Evolutionary conservation across 2,113 vertebrate species (phyloP).

Genomic region (Clarias magur): DNA sequence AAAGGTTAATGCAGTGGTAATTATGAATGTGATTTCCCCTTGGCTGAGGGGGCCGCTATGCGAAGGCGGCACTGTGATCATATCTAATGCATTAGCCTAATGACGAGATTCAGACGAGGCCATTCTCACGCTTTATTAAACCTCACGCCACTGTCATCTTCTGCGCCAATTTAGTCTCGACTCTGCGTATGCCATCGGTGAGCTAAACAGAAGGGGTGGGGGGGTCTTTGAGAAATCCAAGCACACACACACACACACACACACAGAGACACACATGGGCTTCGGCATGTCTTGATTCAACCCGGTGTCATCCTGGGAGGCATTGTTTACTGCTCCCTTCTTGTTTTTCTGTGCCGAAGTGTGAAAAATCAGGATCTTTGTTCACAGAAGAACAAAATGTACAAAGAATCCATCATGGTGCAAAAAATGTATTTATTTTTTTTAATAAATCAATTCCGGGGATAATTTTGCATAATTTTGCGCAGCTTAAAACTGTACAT

Average conservation of each 20-base stretch:
- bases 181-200: constrained; percentile 62
- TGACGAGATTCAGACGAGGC: constrained; percentile 70
- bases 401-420: background rate
- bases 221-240: background rate
- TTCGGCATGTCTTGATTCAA: background rate
- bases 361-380: constrained; percentile 56
- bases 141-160: constrained; percentile 60
- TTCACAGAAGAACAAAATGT: background rate
- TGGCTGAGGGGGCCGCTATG: constrained; percentile 62
- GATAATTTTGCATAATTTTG: no score
- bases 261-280: background rate
- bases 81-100: constrained; percentile 74
- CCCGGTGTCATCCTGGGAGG: constrained; percentile 36
- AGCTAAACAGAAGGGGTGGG: constrained; percentile 56
- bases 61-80: constrained; percentile 65
- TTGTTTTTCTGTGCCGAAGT: constrained; percentile 68
- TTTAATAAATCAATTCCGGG: background rate
- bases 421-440: no score
- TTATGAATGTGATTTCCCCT: constrained; percentile 73
- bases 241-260: constrained; percentile 46
- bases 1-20: constrained; percentile 79
- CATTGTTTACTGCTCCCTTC: constrained; percentile 63
- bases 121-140: constrained; percentile 73
- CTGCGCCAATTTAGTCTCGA: constrained; percentile 65
- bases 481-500: background rate